These are phyloP conservation scores for Agrotis ipsilon DNA, from an alignment of 2,888 invertebrate species.

Conservation along the genomic window DNA sequence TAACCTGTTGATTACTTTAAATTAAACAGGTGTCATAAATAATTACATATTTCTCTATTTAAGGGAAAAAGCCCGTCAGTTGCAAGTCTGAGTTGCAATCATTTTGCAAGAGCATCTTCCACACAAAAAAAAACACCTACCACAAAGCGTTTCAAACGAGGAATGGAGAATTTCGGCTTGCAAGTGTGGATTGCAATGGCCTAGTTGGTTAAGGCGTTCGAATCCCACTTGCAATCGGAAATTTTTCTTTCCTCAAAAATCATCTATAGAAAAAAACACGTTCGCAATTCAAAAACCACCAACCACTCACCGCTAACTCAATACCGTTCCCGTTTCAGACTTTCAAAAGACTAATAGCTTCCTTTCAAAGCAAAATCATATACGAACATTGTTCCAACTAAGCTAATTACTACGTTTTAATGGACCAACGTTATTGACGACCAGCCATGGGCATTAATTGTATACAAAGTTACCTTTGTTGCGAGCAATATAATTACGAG, in stretches of 20 bases:
- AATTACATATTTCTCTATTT: too few species aligned
- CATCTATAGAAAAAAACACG: too few species aligned
- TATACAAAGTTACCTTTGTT: constrained; percentile 80
- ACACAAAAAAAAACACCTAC: neutral
- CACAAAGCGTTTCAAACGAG: too few species aligned
- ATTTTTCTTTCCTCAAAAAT: too few species aligned
- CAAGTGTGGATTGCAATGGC: too few species aligned
- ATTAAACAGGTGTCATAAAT: neutral
- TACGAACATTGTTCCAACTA: constrained; percentile 24
- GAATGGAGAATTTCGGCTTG: too few species aligned
- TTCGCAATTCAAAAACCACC: neutral
- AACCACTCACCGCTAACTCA: constrained; percentile 21
- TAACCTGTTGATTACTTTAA: neutral
- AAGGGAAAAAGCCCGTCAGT: neutral
- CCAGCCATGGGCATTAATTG: constrained; percentile 62
- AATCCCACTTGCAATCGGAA: too few species aligned
- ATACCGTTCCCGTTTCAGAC: constrained; percentile 12
- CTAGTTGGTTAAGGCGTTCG: too few species aligned
- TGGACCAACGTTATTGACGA: constrained; percentile 51
- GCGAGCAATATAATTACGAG: constrained; percentile 82
- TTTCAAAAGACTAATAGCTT: constrained; percentile 33
- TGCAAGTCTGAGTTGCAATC: neutral
- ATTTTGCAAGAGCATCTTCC: neutral
- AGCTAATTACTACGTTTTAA: constrained; percentile 50
- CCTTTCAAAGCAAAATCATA: constrained; percentile 36